These are phyloP conservation scores for Omphaloscelis lunosa DNA, from an alignment of 2,888 invertebrate genomes.

Conservation along the genomic window DNA sequence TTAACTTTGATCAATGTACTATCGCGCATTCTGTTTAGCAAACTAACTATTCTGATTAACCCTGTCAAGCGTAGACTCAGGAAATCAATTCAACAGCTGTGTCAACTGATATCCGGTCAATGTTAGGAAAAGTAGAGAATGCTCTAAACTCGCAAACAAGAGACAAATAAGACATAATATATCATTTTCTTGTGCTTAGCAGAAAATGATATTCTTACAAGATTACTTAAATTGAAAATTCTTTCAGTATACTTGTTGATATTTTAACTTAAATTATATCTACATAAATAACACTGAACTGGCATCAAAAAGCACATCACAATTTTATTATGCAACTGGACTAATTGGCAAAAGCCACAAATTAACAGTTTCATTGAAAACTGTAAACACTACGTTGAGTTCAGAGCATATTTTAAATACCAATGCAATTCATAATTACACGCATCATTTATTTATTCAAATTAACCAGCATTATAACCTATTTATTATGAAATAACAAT, in stretches of 20 bases:
- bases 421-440: slow-evolving; percentile 38
- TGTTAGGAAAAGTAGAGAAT: neutral
- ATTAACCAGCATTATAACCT: slow-evolving; percentile 12
- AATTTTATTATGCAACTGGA: slow-evolving; percentile 35
- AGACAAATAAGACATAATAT: neutral
- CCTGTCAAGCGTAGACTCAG: neutral
- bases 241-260: neutral
- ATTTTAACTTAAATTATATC: neutral
- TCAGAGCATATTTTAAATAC: slow-evolving; percentile 33
- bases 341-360: slow-evolving; percentile 45
- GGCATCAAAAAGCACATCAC: slow-evolving; percentile 23
- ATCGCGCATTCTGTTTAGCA: neutral
- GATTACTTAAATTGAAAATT: neutral
- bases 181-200: neutral
- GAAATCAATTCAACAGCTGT: slow-evolving; percentile 30
- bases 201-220: neutral
- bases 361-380: slow-evolving; percentile 45
- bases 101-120: slow-evolving; percentile 7
- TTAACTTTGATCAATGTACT: neutral
- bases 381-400: slow-evolving; percentile 33
- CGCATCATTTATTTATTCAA: neutral
- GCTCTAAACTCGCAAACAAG: neutral
- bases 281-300: neutral
- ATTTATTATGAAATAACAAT: neutral
- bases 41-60: slow-evolving; percentile 23